Percentiles rank a stretch among this genome's conserved stretches.
Evolutionary conservation across 2,888 invertebrate species (phyloP).

Genomic region (Junonia oenone): DNA sequence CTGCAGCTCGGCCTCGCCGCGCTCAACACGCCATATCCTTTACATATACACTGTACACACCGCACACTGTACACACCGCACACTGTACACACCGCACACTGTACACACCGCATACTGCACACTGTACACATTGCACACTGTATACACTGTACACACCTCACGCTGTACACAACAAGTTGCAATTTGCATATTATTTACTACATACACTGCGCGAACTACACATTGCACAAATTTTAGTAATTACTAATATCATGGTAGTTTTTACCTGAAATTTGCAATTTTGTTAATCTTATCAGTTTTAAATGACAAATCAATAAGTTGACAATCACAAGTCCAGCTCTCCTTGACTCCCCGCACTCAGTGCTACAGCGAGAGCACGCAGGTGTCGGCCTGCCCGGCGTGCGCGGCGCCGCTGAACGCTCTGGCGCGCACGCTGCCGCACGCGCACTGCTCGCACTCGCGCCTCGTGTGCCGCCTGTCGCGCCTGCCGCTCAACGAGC

Average conservation of each 20-base stretch:
- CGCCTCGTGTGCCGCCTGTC: slow-evolving; percentile 95
- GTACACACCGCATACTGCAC: neutral
- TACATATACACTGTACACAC: slow-evolving; percentile 28
- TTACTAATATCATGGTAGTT: too few relatives aligned
- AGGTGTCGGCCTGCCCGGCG: slow-evolving; percentile 94
- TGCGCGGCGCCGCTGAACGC: slow-evolving; percentile 93
- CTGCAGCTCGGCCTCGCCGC: slow-evolving; percentile 96
- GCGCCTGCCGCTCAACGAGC: slow-evolving; percentile 95
- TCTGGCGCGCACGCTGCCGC: slow-evolving; percentile 92
- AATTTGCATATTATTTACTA: too few relatives aligned
- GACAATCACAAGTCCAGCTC: neutral
- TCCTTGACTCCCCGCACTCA: slow-evolving; percentile 72
- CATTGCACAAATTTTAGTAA: too few relatives aligned
- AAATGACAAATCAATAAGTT: neutral
- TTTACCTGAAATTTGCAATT: too few relatives aligned
- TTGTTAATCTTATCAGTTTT: neutral
- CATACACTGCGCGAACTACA: too few relatives aligned
- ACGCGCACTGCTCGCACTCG: slow-evolving; percentile 97
- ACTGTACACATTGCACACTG: too few relatives aligned
- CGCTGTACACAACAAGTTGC: neutral
- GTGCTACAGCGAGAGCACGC: slow-evolving; percentile 85
- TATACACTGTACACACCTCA: neutral
- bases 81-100: neutral
- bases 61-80: neutral
- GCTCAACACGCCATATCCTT: slow-evolving; percentile 94